These are phyloP conservation scores for Diadromus collaris DNA, from an alignment of 2,888 invertebrate genomes.

Conservation along the genomic window DNA sequence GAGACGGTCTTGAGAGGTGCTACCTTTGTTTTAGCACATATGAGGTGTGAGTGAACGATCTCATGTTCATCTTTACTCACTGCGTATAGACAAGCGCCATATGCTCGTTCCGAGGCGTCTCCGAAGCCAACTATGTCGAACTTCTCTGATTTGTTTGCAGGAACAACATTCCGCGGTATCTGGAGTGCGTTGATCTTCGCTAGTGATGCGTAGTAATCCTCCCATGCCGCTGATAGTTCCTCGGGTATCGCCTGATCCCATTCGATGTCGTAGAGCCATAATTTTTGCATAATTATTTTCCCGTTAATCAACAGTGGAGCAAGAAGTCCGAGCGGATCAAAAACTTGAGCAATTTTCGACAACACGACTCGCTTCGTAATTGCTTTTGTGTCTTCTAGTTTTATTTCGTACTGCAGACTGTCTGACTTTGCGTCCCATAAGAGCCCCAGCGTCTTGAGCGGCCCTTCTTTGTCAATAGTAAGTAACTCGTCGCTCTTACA, in stretches of 20 bases:
- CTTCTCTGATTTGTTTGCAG: constrained; percentile 1
- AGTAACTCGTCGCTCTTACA: constrained; percentile 23
- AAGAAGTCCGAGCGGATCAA: constrained; percentile 12
- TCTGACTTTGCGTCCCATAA: constrained; percentile 34
- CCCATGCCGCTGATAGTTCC: constrained; percentile 22
- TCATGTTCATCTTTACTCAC: constrained; percentile 8
- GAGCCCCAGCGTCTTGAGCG: constrained; percentile 37
- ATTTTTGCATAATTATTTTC: constrained; percentile 13
- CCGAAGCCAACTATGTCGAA: constrained; percentile 57
- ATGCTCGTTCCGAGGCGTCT: constrained; percentile 63
- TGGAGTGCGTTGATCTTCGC: constrained; percentile 20
- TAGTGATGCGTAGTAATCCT: constrained; percentile 40
- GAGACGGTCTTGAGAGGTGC: background rate
- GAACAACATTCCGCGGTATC: constrained; percentile 39
- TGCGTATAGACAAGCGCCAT: constrained; percentile 63
- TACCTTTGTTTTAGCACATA: constrained; percentile 1
- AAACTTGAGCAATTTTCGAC: constrained; percentile 18
- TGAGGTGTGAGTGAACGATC: background rate
- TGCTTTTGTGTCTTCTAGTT: background rate
- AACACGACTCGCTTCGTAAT: constrained; percentile 27
- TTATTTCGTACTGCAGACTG: constrained; percentile 20
- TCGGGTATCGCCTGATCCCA: constrained; percentile 9
- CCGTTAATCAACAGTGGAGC: constrained; percentile 1
- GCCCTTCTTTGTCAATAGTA: constrained; percentile 44
- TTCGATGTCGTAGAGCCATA: background rate